phyloP scores from a whole-genome alignment of 1,140 invertebrate species.

The Anthonomus grandis region DNA sequence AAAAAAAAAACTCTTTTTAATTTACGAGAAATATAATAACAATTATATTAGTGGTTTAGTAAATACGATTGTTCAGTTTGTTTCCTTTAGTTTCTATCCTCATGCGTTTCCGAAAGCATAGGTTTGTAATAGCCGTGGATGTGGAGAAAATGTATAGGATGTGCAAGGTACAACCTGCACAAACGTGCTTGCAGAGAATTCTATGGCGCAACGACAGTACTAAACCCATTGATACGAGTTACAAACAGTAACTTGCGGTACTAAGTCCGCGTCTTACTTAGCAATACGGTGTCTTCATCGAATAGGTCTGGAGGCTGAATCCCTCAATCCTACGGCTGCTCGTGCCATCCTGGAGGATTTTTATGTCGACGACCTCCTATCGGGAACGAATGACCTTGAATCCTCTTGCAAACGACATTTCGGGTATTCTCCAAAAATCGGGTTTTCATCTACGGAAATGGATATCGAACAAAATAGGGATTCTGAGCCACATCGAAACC shows the following conservation, averaged over 20 bases:
- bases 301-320: constrained; percentile 25
- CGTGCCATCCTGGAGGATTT: constrained; percentile 32
- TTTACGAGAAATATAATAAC: too few species aligned
- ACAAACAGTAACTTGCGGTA: constrained; percentile 39
- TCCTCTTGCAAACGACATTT: too few species aligned
- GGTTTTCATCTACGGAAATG: constrained; percentile 47
- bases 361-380: constrained; percentile 47
- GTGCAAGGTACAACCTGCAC: constrained; percentile 36
- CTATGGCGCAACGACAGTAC: constrained; percentile 40
- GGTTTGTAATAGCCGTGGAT: constrained; percentile 34
- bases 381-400: too few species aligned
- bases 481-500: not conserved
- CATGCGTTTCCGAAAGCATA: constrained; percentile 41
- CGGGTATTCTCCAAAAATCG: constrained; percentile 1
- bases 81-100: constrained; percentile 31
- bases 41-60: too few species aligned
- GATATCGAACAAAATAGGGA: constrained; percentile 32
- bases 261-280: constrained; percentile 32
- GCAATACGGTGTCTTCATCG: constrained; percentile 30
- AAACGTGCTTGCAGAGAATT: constrained; percentile 46
- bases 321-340: constrained; percentile 23
- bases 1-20: too few species aligned
- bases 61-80: too few species aligned
- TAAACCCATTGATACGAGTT: constrained; percentile 19
- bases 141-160: constrained; percentile 48